These are phyloP conservation scores for Tupaia tana DNA, from an alignment of 2,113 vertebrate genomes.

Conservation along the genomic window DNA sequence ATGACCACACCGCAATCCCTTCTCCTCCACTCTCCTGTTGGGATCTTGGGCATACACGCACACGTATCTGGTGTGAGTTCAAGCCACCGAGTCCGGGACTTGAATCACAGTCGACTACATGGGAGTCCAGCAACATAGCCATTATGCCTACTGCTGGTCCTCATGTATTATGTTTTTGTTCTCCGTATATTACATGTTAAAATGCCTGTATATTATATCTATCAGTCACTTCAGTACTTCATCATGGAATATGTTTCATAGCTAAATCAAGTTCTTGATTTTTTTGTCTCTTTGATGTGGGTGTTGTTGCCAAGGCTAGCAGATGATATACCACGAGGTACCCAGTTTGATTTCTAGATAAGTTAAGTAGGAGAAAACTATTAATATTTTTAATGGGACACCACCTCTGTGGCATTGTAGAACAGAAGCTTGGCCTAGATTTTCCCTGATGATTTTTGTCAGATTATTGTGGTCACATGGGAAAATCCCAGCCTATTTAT, in stretches of 20 bases:
- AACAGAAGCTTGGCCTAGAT: neutral
- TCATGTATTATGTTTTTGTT: neutral
- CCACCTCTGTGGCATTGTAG: slow-evolving; percentile 1
- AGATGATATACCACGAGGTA: neutral
- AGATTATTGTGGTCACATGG: neutral
- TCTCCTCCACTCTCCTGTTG: too few species aligned
- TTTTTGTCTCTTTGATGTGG: neutral
- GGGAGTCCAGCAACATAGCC: too few species aligned
- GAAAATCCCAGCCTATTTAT: neutral
- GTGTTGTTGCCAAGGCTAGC: neutral
- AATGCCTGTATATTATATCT: neutral
- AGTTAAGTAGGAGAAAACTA: neutral
- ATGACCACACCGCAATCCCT: too few species aligned
- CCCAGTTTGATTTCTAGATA: neutral
- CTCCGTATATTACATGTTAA: neutral
- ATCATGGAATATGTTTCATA: neutral
- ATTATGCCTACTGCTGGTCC: neutral
- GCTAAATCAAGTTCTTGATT: slow-evolving; percentile 1
- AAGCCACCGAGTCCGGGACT: too few species aligned
- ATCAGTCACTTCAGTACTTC: neutral
- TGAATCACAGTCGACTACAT: too few species aligned
- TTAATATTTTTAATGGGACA: neutral
- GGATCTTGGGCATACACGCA: too few species aligned
- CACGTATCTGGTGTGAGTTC: too few species aligned
- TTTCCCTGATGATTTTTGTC: neutral